A percentile compares a stretch with the other conserved stretches of the same genome.
Evolutionary conservation across 23 tunicate species (phyloP).

Genomic region (Styela clava): DNA sequence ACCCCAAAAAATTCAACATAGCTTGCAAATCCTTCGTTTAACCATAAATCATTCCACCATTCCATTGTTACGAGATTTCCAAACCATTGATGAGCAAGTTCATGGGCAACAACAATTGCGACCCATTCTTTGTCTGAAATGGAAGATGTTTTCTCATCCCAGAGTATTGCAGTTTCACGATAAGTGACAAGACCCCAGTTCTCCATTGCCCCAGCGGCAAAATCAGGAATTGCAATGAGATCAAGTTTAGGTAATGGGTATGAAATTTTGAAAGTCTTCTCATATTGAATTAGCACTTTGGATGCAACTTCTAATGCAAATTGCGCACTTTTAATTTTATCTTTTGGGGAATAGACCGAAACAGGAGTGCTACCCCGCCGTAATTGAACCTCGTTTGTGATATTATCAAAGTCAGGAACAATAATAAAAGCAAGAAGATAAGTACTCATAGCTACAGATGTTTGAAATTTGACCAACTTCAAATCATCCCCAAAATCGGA

Average conservation of each 20-base stretch:
- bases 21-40: slow-evolving; percentile 93
- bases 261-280: slow-evolving; percentile 62
- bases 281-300: slow-evolving; percentile 47
- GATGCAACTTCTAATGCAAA: slow-evolving; percentile 63
- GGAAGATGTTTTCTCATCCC: slow-evolving; percentile 43
- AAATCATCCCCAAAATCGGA: slow-evolving; percentile 2
- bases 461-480: slow-evolving; percentile 36
- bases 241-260: slow-evolving; percentile 89
- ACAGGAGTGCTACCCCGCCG: slow-evolving; percentile 24
- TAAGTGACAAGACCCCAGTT: slow-evolving; percentile 98
- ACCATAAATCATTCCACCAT: slow-evolving; percentile 97
- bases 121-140: slow-evolving; percentile 63
- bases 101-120: slow-evolving; percentile 73
- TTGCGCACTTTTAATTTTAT: slow-evolving; percentile 47
- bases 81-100: slow-evolving; percentile 91
- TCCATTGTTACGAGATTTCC: slow-evolving; percentile 86
- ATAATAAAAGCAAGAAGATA: slow-evolving; percentile 68
- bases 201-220: slow-evolving; percentile 99
- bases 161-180: slow-evolving; percentile 66
- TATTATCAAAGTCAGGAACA: slow-evolving; percentile 56
- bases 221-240: slow-evolving; percentile 90
- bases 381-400: slow-evolving; percentile 7
- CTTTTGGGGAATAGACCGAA: slow-evolving; percentile 58
- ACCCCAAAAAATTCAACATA: slow-evolving; percentile 67
- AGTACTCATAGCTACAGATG: slow-evolving; percentile 73